phyloP scores from a whole-genome alignment of 2,797 vertebrate species.

The Phrynocephalus guinanensis region DNA sequence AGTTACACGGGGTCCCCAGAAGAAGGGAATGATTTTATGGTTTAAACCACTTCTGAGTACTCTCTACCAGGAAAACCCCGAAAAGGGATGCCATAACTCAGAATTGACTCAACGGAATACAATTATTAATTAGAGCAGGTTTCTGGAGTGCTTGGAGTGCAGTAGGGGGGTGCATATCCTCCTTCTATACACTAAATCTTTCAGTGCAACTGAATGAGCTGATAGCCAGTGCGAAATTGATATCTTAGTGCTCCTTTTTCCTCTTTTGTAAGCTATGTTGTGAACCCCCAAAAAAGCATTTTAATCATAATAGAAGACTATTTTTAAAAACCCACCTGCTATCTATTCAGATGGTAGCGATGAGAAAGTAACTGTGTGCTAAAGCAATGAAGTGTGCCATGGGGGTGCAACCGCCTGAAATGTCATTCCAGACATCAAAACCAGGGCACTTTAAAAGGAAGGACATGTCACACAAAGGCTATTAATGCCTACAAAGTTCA shows the following conservation, averaged over 20 bases:
- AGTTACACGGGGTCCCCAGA: too few species aligned
- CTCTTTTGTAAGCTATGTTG: background rate
- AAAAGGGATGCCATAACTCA: too few species aligned
- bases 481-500: background rate
- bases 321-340: background rate
- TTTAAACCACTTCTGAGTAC: too few species aligned
- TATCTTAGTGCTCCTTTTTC: background rate
- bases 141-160: too few species aligned
- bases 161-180: too few species aligned
- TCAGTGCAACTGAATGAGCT: too few species aligned
- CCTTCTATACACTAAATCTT: too few species aligned
- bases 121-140: too few species aligned
- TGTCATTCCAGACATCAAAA: background rate
- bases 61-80: too few species aligned
- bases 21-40: too few species aligned
- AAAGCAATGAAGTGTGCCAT: background rate
- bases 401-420: background rate
- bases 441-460: background rate
- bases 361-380: background rate
- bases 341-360: background rate
- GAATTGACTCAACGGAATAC: too few species aligned
- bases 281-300: background rate
- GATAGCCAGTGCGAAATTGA: background rate
- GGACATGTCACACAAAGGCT: background rate
- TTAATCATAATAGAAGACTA: too few species aligned